Evolutionary conservation across 2,113 vertebrate species (phyloP), one percentile per base, ranked within the genome.

Genomic region (Dipodomys ordii): DNA sequence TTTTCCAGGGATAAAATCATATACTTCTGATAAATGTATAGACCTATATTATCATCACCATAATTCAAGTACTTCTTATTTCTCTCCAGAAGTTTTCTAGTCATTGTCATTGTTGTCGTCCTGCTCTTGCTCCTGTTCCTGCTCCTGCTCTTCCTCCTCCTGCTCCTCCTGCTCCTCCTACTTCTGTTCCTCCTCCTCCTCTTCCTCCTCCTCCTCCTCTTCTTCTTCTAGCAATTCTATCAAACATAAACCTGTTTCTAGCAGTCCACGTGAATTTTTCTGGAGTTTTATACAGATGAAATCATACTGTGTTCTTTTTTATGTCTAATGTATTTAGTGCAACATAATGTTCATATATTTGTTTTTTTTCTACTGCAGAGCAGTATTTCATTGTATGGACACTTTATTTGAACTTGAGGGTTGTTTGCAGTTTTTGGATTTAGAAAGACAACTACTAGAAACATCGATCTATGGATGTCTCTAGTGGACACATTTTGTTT

Each of bases 381-480:
- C 13, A 46, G 2, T 89, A 87, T 90, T 93, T 87, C 20, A 32
- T 68, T 30, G 25, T 27, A 23, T 65, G 23, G 22, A 9, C 74
- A 6, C 12, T 27, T 57, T 9, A 85, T 85, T 88, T 76, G 64
- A 73, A 64, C 18, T 60, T 64, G 80, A 2, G 35, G 2, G 32
- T 73, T 68, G 35, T 90, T 72, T 84, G 20, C 23, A 95, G 18
- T 20, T 69, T 94, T 73, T 23, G 35, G 28, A n/a, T 94, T 90
- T 69, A 60, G 57, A 25, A 88, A 65, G 69, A 87, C 73, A 60
- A 57, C 18, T 81, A n/a, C n/a, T 57, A 62, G 28, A 68, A 79
- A 57, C 44, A 84, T 64, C 46, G n/a, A 83, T 30, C n/a, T 64
- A 69, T 68, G 74, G 0, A 39, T 28, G 20, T 79, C 71, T 82